phyloP scores from a whole-genome alignment of 2,113 vertebrate genomes.

The Excalfactoria chinensis region DNA sequence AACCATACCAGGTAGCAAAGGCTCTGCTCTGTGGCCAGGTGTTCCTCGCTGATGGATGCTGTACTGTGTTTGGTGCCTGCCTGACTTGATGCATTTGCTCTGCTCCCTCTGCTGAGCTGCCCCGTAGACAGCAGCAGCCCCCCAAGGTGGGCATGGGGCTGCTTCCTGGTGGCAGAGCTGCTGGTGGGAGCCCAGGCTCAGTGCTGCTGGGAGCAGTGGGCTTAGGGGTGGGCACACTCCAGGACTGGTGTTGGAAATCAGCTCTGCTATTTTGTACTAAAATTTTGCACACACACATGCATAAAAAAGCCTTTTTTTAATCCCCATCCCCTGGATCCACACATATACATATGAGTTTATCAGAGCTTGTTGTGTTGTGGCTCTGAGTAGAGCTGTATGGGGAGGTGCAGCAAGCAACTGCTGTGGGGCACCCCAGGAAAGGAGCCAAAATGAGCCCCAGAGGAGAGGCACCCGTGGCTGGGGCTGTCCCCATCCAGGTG shows the following conservation, averaged over 20 bases:
- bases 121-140: not conserved
- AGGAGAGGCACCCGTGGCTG: not conserved
- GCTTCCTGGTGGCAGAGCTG: not conserved
- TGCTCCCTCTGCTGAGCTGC: not conserved
- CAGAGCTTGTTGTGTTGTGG: accelerated
- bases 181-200: not conserved
- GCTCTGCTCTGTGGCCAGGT: not conserved
- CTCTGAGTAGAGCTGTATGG: accelerated
- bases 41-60: not conserved
- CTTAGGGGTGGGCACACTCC: not conserved
- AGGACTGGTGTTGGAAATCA: too few relatives aligned
- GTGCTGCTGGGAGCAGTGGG: not conserved
- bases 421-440: not conserved
- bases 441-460: not conserved
- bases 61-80: not conserved
- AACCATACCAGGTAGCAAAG: accelerated
- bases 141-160: accelerated
- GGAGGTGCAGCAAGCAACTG: accelerated
- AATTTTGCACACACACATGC: not conserved
- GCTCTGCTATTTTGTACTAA: not conserved
- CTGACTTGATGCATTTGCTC: not conserved
- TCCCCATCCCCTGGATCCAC: not conserved
- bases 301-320: accelerated
- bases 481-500: not conserved
- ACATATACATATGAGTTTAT: accelerated